Evolutionary conservation across 2,113 vertebrate genomes (phyloP).

Genomic region (human (Homo sapiens)): GRCh38 chr3:61762501-61763000

Average conservation of each 20-base stretch:
- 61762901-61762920: background rate
- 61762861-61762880: background rate
- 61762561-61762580: no score
- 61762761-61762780: background rate
- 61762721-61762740: background rate
- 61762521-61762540: no score
- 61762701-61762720: background rate
- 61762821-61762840: background rate
- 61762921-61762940: background rate
- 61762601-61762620: background rate
- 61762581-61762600: no score
- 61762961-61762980: background rate
- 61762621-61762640: background rate
- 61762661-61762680: background rate
- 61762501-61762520: no score
- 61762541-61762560: no score
- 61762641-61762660: background rate
- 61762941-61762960: background rate
- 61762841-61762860: rapidly evolving
- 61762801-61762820: background rate
- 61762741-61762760: background rate
- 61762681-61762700: background rate
- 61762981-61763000: background rate
- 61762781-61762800: background rate
- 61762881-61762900: background rate